Percentiles rank a stretch among this genome's conserved stretches.
These are phyloP conservation scores for Papilio glaucus DNA, from an alignment of 1,140 invertebrate species.

Conservation along the genomic window DNA sequence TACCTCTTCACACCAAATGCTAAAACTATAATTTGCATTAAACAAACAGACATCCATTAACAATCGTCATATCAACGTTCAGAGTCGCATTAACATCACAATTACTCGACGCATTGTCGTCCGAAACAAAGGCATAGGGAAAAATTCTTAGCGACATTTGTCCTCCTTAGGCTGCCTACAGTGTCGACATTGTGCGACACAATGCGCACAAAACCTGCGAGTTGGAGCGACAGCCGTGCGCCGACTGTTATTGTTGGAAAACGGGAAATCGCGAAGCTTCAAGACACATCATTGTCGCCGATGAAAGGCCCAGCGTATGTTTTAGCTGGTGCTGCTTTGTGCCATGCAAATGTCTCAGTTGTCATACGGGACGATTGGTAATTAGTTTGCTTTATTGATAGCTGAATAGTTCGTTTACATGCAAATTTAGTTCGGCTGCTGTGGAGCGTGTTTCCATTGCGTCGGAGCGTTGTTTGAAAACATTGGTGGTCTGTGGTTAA, in stretches of 20 bases:
- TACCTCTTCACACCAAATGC: constrained; percentile 3
- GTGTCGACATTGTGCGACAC: constrained; percentile 42
- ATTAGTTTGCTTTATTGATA: constrained; percentile 36
- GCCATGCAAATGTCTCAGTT: constrained; percentile 27
- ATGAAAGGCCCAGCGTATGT: constrained; percentile 34
- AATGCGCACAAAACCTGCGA: constrained; percentile 41
- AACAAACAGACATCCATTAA: constrained; percentile 35
- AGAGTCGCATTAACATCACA: constrained; percentile 47
- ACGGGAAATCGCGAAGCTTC: constrained; percentile 44
- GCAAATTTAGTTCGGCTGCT: constrained; percentile 12
- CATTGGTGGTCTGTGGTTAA: not conserved
- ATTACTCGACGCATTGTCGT: constrained; percentile 41
- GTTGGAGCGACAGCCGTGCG: constrained; percentile 40
- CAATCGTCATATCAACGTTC: constrained; percentile 37
- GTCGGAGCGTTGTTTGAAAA: constrained; percentile 4
- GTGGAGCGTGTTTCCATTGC: not conserved
- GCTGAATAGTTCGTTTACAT: constrained; percentile 31
- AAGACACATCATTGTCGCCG: constrained; percentile 22
- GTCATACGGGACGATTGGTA: constrained; percentile 30
- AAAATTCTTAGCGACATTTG: constrained; percentile 47
- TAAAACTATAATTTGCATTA: constrained; percentile 23
- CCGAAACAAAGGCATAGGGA: constrained; percentile 45
- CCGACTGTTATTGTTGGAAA: constrained; percentile 42
- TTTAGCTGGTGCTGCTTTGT: constrained; percentile 28
- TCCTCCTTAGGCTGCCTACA: constrained; percentile 40